phyloP scores from a whole-genome alignment of 2,113 vertebrate genomes.

The Helogale parvula region DNA sequence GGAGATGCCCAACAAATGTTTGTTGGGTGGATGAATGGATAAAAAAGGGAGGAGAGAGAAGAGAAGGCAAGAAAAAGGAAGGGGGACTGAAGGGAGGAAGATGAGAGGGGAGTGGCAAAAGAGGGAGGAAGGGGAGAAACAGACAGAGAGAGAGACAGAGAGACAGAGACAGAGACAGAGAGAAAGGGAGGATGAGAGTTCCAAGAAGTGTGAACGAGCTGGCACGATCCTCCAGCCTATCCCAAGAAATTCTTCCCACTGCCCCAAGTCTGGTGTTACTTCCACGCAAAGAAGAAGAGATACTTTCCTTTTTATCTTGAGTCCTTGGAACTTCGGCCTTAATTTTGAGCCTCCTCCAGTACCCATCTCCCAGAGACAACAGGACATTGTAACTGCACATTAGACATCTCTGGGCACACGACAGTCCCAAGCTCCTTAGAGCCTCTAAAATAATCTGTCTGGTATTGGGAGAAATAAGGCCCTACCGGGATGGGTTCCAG shows the following conservation, averaged over 20 bases:
- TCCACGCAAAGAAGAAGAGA: not conserved
- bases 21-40: not conserved
- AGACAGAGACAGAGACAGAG: not conserved
- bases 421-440: not conserved
- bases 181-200: not conserved
- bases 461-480: not conserved
- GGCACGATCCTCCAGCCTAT: not conserved
- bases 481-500: not conserved
- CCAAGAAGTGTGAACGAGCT: not conserved
- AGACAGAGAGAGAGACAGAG: too few species aligned
- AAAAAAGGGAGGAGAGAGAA: not conserved
- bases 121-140: not conserved
- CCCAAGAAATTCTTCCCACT: not conserved
- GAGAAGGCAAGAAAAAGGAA: not conserved
- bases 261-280: not conserved
- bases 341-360: not conserved
- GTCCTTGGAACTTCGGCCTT: not conserved
- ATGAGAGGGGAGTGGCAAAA: not conserved
- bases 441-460: not conserved
- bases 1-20: not conserved
- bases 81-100: too few species aligned
- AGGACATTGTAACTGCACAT: not conserved
- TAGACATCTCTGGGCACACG: not conserved
- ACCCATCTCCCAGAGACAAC: not conserved
- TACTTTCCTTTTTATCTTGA: not conserved